A percentile compares a stretch with the other conserved stretches of the same genome.
These are phyloP conservation scores for Diadumene lineata DNA, from an alignment of 92 coral and sea anemone genomes.

Conservation along the genomic window DNA sequence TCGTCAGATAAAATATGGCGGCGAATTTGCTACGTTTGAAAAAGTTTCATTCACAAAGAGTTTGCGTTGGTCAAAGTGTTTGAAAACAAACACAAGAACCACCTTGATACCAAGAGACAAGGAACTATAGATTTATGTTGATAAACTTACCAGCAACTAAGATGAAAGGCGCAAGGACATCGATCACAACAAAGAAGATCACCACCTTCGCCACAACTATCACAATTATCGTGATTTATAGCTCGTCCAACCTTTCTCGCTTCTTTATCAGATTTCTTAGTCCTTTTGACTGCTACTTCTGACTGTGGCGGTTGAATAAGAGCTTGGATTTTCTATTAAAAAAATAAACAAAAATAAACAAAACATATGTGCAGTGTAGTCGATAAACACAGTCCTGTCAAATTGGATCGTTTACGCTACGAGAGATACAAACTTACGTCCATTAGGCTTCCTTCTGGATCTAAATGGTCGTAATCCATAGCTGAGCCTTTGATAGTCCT, in stretches of 20 bases:
- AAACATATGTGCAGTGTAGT: slow-evolving; percentile 17
- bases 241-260: slow-evolving; percentile 83
- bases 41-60: too few relatives aligned
- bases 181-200: slow-evolving; percentile 96
- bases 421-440: slow-evolving; percentile 69
- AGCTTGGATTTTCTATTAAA: slow-evolving; percentile 92
- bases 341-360: slow-evolving; percentile 24
- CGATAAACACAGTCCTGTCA: slow-evolving; percentile 25
- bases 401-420: slow-evolving; percentile 9
- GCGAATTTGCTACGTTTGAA: too few relatives aligned
- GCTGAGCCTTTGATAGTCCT: slow-evolving; percentile 30
- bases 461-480: slow-evolving; percentile 97
- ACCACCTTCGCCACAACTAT: slow-evolving; percentile 99
- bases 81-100: background rate
- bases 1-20: too few relatives aligned
- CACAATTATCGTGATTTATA: slow-evolving; percentile 94
- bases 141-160: slow-evolving; percentile 89
- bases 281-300: slow-evolving; percentile 63
- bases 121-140: background rate
- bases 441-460: slow-evolving; percentile 97
- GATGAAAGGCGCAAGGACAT: slow-evolving; percentile 98
- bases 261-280: slow-evolving; percentile 84
- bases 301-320: slow-evolving; percentile 96
- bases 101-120: background rate
- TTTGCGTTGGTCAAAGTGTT: background rate